A percentile compares a stretch with the other conserved stretches of the same genome.
Evolutionary conservation across 2,797 vertebrate species (phyloP).

Genomic region (Phylloscopus collybita): DNA sequence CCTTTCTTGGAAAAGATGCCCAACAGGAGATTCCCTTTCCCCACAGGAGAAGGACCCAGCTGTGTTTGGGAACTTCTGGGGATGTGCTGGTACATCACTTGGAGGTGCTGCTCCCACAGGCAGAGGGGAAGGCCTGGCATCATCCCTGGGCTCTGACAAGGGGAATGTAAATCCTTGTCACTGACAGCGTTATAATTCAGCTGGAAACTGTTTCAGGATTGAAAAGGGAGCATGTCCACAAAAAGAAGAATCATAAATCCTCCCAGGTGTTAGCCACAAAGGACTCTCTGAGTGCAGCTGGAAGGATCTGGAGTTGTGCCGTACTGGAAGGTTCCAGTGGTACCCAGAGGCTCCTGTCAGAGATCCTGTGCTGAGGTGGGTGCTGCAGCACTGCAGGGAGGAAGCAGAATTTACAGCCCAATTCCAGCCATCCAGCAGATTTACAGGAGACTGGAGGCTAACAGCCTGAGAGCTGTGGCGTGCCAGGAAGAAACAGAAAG

Average conservation of each 20-base stretch:
- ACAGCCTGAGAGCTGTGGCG: background rate
- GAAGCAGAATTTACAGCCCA: background rate
- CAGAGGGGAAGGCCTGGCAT: background rate
- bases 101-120: background rate
- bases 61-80: background rate
- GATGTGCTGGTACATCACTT: background rate
- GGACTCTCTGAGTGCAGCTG: background rate
- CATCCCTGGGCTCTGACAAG: background rate
- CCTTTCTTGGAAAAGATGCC: background rate
- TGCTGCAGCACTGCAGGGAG: background rate
- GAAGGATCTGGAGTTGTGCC: background rate
- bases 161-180: background rate
- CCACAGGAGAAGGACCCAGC: background rate
- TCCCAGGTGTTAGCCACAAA: background rate
- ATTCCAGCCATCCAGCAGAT: background rate
- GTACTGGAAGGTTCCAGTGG: background rate
- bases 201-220: background rate
- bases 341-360: background rate
- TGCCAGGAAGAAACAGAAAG: background rate
- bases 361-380: background rate
- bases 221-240: background rate
- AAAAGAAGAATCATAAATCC: background rate
- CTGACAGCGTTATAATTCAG: background rate
- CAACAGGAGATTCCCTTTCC: background rate
- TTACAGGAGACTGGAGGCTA: background rate